phyloP scores from a whole-genome alignment of 2,113 vertebrate species.

The Brienomyrus brachyistius region DNA sequence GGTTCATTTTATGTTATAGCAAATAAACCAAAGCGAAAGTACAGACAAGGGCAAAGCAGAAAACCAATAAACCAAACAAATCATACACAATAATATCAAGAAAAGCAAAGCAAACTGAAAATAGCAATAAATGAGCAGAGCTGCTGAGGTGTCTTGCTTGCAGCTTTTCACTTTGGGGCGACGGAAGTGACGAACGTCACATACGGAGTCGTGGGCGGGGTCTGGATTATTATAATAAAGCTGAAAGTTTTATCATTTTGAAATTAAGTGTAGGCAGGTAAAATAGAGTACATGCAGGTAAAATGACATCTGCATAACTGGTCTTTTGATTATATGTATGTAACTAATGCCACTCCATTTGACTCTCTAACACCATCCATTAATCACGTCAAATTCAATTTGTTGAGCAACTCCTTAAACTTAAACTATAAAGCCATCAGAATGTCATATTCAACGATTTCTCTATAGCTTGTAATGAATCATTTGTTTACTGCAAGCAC shows the following conservation, averaged over 20 bases:
- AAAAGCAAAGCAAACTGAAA: no score
- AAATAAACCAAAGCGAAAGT: no score
- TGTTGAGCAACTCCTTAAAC: conserved; percentile 43
- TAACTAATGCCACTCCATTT: conserved; percentile 50
- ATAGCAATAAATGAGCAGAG: no score
- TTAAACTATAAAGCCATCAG: conserved; percentile 16
- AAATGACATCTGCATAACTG: neutral
- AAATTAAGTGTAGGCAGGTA: neutral
- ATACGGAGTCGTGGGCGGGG: no score
- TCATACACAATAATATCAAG: no score
- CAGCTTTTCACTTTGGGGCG: no score
- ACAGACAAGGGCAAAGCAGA: no score
- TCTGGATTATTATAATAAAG: no score
- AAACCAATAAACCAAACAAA: no score
- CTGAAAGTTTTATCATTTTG: neutral
- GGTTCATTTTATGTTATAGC: neutral
- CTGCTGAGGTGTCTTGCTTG: no score
- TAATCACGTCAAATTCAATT: conserved; percentile 47
- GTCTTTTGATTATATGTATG: conserved; percentile 50
- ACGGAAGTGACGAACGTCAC: no score
- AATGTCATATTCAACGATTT: neutral
- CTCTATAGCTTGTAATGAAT: neutral
- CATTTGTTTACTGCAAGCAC: neutral
- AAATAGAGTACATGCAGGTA: neutral
- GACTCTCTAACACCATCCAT: conserved; percentile 60